Base-by-base conservation (phyloP, 1,140 invertebrate genomes). In the Neodiprion pinetum region DNA sequence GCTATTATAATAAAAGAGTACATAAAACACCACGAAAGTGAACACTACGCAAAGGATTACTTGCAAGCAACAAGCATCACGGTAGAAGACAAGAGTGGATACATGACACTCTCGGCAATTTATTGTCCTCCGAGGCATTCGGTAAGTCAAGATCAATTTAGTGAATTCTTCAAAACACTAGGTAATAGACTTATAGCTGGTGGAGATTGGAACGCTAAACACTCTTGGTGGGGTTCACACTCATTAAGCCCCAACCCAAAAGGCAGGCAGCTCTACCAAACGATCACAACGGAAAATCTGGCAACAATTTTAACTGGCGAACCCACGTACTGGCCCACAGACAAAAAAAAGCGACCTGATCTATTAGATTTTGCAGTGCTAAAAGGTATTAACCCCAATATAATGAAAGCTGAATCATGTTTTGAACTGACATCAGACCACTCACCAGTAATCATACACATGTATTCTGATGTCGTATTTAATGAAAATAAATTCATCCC, bases 141-240 rank as follows among this genome's bases (percentile, higher is more conserved):
- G 14, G 53, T 84, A 21, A 83, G 80, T 67, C 53, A 74, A 47
- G 23, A 82, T 12, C 53, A 87, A 1, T 88, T 81, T 71, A 53
- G 49, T n/a, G 47, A 75, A 9, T 83, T 82, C 67, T 83, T 89
- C 72, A 74, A 77, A 21, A 76, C 72, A 9, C 72, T 89, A 17
- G 85, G 86, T 9, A 67, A 72, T 9, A 76, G 78, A 71, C 87
- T 87, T 74, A 78, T 88, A 40, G 80, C 78, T 5, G 84, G 80
- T 0, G 83, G 82, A 3, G 82, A 87, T 67, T 86, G 78, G 21
- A 87, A 86, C 68, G 81, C 81, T 5, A 86, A 86, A 75, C 80
- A 84, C 21, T 74, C 65, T 3, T 48, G 73, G 12, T 87, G 82
- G 81, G 80, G 82, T 7, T 85, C 78, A 48, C 78, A 80, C 47